Base-by-base conservation (phyloP, 2,797 vertebrate genomes). In the Xyrichtys novacula region DNA sequence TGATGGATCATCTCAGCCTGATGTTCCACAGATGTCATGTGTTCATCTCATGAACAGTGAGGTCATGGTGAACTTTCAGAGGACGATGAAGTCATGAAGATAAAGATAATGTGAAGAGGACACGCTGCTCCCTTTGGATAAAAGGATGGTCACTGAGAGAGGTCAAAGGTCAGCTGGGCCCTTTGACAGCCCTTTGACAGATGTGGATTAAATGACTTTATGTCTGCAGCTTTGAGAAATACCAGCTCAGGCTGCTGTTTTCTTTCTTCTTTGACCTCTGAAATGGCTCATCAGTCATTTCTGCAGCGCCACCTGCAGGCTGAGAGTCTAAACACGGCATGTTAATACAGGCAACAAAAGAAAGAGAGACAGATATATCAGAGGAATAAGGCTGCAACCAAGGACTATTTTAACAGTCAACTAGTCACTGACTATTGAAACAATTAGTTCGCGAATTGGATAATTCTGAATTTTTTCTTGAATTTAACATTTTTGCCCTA, bases 111-210 rank as follows among this genome's bases (percentile, higher is more conserved):
- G 11, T 22, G 22, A 16, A 26, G 50, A 65, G 17, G 38, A 32
- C 16, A 5, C 16, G 11, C 16, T 23, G 28, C 48, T 23, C 29
- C 6, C 1, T 3, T 22, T 3, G 29, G 8, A 26, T 20, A 2
- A 38, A n/a, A 19, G 5, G 19, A 3, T 7, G 6, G 10, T 14
- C 28, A 12, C 53, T 49, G 15, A 6, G 31, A 36, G 15, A 14
- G 38, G 56, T 50, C 52, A 50, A 26, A 62, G 50, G 50, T 66
- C 50, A 25, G 48, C n/a, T 16, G 34, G 39, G 16, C 22, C 4
- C 19, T 26, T 31, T 4, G 26, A 20, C 5, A 29, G 53, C 23
- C 23, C 22, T 55, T 17, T 25, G 20, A 40, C 34, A n/a, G 23
- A 25, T 39, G 12, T 14, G 25, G 38, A 29, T 29, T 42, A 48